Evolutionary conservation across 2,797 vertebrate genomes (phyloP).

Genomic region (Urosaurus nigricauda): DNA sequence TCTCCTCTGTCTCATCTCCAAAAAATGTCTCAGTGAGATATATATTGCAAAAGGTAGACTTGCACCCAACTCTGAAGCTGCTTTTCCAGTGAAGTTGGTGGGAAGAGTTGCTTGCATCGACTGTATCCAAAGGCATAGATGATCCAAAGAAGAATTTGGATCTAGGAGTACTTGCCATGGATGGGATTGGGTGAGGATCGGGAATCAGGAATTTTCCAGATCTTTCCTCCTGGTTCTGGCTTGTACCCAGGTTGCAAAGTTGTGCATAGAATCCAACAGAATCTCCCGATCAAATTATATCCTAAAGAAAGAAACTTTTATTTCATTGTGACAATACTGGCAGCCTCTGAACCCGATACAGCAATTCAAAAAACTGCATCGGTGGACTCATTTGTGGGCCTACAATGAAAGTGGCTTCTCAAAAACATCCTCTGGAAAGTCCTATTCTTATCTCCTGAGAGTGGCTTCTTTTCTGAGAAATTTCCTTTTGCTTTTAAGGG

Average conservation of each 20-base stretch:
- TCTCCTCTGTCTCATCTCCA: too few relatives aligned
- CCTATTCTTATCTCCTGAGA: conserved; percentile 48
- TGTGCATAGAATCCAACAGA: conserved; percentile 36
- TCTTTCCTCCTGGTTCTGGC: neutral
- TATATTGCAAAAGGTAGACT: too few relatives aligned
- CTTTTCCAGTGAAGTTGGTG: neutral
- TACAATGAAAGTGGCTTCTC: conserved; percentile 31
- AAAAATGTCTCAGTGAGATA: neutral
- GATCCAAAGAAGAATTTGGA: neutral
- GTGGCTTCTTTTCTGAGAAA: conserved; percentile 47
- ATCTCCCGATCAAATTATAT: conserved; percentile 34
- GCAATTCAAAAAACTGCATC: conserved; percentile 44
- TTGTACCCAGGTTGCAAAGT: neutral
- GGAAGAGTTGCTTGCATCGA: neutral
- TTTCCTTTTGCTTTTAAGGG: conserved; percentile 58
- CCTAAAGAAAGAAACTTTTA: conserved; percentile 52
- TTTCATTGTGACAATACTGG: conserved; percentile 26
- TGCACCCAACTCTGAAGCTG: neutral
- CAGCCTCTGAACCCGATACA: neutral
- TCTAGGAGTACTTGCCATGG: neutral
- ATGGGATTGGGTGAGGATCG: too few relatives aligned
- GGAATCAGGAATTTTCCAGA: neutral
- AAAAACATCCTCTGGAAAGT: conserved; percentile 39
- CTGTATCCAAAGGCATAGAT: neutral
- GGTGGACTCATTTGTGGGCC: neutral